A percentile compares a stretch with the other conserved stretches of the same genome.
These are phyloP conservation scores for Xestia xanthographa DNA, from an alignment of 2,888 invertebrate genomes.

Conservation along the genomic window DNA sequence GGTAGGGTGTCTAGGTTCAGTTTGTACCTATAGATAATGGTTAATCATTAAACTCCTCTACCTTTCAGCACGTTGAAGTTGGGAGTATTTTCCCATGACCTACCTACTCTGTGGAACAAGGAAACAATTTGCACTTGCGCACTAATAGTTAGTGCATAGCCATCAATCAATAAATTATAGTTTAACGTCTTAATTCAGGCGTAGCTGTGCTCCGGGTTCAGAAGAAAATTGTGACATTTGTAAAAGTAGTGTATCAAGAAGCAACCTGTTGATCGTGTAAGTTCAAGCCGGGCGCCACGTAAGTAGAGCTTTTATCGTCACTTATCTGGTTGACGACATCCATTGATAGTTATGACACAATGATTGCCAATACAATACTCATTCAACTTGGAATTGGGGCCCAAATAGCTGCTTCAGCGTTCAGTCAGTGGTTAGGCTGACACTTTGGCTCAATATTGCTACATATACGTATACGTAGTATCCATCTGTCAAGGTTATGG, in stretches of 20 bases:
- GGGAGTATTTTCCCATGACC: background rate
- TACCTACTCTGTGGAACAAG: constrained; percentile 19
- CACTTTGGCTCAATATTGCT: background rate
- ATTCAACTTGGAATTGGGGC: background rate
- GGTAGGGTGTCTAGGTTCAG: background rate
- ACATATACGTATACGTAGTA: too few relatives aligned
- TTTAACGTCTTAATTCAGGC: constrained; percentile 16
- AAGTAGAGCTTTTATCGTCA: constrained; percentile 28
- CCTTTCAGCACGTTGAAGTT: background rate
- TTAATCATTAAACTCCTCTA: background rate
- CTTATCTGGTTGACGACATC: background rate
- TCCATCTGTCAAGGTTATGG: background rate
- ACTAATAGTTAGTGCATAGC: constrained; percentile 44
- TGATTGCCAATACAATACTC: background rate
- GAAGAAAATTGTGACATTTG: background rate
- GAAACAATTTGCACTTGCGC: constrained; percentile 59
- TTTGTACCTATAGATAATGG: background rate
- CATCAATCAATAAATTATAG: constrained; percentile 47
- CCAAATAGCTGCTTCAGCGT: background rate
- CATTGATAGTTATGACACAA: background rate
- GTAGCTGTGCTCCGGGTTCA: background rate
- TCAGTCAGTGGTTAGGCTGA: background rate
- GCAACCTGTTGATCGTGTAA: constrained; percentile 47
- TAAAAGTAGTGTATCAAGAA: constrained; percentile 24
- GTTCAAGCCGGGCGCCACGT: constrained; percentile 14